A percentile compares a stretch with the other conserved stretches of the same genome.
Evolutionary conservation across 1,140 invertebrate genomes (phyloP).

Genomic region (Maconellicoccus hirsutus): DNA sequence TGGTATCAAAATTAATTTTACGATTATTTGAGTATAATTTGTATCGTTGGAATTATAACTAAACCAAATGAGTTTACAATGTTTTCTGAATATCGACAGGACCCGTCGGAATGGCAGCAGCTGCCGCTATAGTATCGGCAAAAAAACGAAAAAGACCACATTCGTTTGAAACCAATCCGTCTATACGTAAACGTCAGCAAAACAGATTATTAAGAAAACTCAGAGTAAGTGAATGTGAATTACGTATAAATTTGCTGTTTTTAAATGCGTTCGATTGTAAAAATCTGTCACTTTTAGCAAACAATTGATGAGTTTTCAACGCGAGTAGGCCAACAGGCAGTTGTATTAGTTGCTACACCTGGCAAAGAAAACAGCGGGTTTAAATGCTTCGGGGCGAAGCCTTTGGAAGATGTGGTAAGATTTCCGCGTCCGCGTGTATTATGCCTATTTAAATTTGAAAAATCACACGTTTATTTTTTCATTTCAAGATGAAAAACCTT

Average conservation of each 20-base stretch:
- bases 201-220: conserved; percentile 81
- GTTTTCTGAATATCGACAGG: conserved; percentile 41
- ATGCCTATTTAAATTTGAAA: too few species aligned
- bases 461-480: too few species aligned
- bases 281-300: conserved; percentile 49
- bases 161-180: conserved; percentile 96
- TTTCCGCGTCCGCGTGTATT: neutral
- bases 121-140: conserved; percentile 89
- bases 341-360: conserved; percentile 89
- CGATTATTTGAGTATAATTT: too few species aligned
- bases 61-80: too few species aligned
- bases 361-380: conserved; percentile 93
- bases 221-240: conserved; percentile 62
- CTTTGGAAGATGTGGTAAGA: conserved; percentile 82
- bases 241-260: neutral
- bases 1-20: too few species aligned
- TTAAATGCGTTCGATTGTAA: too few species aligned
- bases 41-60: too few species aligned
- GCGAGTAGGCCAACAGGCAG: conserved; percentile 91
- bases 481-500: conserved; percentile 50
- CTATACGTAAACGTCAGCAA: conserved; percentile 89
- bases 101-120: conserved; percentile 89
- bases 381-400: conserved; percentile 94
- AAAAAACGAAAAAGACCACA: conserved; percentile 92
- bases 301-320: conserved; percentile 96